Evolutionary conservation across 2,888 invertebrate species (phyloP).

Genomic region (Hypomecis punctinalis): DNA sequence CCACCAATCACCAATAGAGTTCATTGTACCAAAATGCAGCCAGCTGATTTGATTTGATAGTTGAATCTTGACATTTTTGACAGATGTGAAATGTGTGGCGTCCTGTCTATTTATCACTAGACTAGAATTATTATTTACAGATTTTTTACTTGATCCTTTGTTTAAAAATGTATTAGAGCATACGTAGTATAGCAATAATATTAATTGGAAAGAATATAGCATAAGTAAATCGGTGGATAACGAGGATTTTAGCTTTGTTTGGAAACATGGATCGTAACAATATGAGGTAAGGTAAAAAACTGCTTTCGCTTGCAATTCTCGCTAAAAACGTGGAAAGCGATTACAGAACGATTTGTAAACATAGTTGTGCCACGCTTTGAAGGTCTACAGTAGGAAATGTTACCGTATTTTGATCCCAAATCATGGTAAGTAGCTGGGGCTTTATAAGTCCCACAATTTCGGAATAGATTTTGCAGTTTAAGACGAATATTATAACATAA

Average conservation of each 20-base stretch:
- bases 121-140: slow-evolving; percentile 65
- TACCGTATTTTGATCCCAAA: not conserved
- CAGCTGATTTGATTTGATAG: slow-evolving; percentile 12
- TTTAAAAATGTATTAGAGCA: slow-evolving; percentile 63
- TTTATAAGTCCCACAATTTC: not conserved
- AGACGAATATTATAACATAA: not conserved
- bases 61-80: slow-evolving; percentile 42
- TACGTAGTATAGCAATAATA: slow-evolving; percentile 54
- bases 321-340: slow-evolving; percentile 40
- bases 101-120: slow-evolving; percentile 72
- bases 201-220: slow-evolving; percentile 46
- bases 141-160: slow-evolving; percentile 63
- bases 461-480: not conserved
- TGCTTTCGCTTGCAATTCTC: slow-evolving; percentile 55
- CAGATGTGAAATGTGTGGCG: slow-evolving; percentile 61
- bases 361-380: slow-evolving; percentile 16
- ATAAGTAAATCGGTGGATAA: slow-evolving; percentile 29
- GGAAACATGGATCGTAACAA: slow-evolving; percentile 76
- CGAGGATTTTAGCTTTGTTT: slow-evolving; percentile 46
- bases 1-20: slow-evolving; percentile 52
- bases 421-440: not conserved
- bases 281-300: slow-evolving; percentile 74
- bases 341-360: slow-evolving; percentile 22
- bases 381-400: not conserved
- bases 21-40: slow-evolving; percentile 55